Conservation (phyloP, 2,113 vertebrate genomes). For the Larimichthys polyactis region DNA sequence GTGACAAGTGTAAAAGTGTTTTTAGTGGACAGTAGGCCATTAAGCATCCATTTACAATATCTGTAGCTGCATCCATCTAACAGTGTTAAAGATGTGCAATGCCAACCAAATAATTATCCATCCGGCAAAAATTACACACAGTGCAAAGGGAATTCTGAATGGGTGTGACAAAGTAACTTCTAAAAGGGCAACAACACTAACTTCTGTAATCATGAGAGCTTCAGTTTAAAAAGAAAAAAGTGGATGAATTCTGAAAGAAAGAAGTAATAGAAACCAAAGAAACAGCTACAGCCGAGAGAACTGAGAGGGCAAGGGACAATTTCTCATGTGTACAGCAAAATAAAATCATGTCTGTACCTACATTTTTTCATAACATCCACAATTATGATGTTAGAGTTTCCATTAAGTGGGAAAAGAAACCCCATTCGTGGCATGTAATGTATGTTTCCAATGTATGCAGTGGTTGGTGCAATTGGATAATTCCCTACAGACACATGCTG, state of each 20-base stretch:
- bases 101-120: background rate
- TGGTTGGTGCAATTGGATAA: constrained; percentile 31
- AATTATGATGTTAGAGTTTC: background rate
- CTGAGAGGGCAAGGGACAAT: background rate
- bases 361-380: too few species aligned
- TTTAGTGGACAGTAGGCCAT: too few species aligned
- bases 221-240: background rate
- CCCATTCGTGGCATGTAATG: background rate
- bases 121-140: background rate
- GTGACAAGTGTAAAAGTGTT: too few species aligned
- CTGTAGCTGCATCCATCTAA: background rate
- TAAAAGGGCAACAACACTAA: background rate
- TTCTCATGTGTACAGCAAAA: background rate
- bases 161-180: background rate
- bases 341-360: background rate
- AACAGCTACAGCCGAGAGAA: background rate
- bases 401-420: background rate
- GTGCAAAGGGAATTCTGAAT: background rate
- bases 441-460: constrained; percentile 10
- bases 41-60: background rate
- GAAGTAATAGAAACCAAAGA: background rate
- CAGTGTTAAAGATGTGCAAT: background rate
- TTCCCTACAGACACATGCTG: constrained; percentile 27
- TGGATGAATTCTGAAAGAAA: background rate
- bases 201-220: background rate